Conservation (phyloP, 2,113 vertebrate species). For the Eulemur macaco region DNA sequence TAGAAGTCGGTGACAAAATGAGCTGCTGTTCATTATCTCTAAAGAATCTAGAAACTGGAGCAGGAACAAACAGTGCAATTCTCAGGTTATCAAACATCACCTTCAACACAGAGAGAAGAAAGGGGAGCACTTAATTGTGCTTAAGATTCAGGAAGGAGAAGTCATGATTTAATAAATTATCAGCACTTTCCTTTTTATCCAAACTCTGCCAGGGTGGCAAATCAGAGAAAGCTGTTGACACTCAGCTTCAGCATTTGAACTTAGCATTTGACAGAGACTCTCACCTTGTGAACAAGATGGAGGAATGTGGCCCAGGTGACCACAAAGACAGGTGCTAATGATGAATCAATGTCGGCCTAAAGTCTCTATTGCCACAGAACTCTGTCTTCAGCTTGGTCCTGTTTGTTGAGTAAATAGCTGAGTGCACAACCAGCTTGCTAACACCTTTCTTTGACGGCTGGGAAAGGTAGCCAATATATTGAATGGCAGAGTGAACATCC, state of each 20-base stretch:
- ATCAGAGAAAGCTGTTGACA: neutral
- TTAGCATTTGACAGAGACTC: neutral
- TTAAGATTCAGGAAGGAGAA: neutral
- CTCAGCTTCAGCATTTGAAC: neutral
- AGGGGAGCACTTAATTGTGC: neutral
- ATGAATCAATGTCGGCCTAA: neutral
- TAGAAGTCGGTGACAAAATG: neutral
- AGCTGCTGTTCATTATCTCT: neutral
- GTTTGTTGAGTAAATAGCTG: neutral
- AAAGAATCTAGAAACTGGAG: constrained; percentile 1
- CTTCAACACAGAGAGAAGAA: neutral
- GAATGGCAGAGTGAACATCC: neutral
- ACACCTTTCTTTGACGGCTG: neutral
- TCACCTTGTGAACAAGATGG: neutral
- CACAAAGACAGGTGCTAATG: neutral
- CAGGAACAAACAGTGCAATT: neutral
- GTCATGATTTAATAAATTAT: neutral
- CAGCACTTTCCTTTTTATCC: neutral
- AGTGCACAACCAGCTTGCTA: neutral
- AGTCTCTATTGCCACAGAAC: neutral
- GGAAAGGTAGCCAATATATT: neutral
- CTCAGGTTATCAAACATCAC: neutral
- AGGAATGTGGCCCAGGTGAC: neutral
- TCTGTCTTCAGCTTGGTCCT: constrained; percentile 4
- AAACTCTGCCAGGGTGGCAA: neutral